These are phyloP conservation scores for Sphenodon punctatus DNA, from an alignment of 2,797 vertebrate genomes.

Conservation along the genomic window DNA sequence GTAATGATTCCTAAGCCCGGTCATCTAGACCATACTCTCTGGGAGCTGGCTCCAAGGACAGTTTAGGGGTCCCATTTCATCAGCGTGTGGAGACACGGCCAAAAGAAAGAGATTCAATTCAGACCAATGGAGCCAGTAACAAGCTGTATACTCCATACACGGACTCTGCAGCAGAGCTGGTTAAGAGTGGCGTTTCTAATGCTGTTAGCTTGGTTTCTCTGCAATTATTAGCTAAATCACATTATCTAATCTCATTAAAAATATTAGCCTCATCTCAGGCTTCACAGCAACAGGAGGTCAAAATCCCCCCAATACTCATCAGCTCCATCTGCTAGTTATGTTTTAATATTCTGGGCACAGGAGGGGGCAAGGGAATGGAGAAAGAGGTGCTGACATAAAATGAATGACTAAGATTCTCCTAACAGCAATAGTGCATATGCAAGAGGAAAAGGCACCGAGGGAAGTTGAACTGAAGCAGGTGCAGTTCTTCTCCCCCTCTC, in stretches of 20 bases:
- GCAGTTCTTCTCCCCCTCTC: neutral
- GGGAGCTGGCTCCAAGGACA: neutral
- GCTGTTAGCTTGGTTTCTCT: neutral
- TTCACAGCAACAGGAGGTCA: neutral
- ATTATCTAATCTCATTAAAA: neutral
- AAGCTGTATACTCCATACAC: too few species aligned
- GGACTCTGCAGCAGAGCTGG: neutral
- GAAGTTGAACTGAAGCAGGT: neutral
- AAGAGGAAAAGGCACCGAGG: neutral
- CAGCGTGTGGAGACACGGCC: neutral
- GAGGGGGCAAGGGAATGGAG: neutral
- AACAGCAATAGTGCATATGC: neutral
- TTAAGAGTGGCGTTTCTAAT: too few species aligned
- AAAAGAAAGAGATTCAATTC: too few species aligned
- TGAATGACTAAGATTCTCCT: neutral
- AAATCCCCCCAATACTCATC: neutral
- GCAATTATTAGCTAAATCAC: neutral
- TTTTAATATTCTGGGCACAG: neutral
- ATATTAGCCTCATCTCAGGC: neutral
- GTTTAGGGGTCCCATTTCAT: neutral
- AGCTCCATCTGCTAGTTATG: neutral
- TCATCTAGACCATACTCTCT: neutral
- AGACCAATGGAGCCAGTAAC: too few species aligned
- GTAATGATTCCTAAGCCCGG: too few species aligned
- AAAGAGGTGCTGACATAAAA: neutral